Percentiles rank a stretch among this genome's conserved stretches.
These are phyloP conservation scores for Aphelenchoides besseyi DNA, from an alignment of 1,140 invertebrate genomes.

Conservation along the genomic window DNA sequence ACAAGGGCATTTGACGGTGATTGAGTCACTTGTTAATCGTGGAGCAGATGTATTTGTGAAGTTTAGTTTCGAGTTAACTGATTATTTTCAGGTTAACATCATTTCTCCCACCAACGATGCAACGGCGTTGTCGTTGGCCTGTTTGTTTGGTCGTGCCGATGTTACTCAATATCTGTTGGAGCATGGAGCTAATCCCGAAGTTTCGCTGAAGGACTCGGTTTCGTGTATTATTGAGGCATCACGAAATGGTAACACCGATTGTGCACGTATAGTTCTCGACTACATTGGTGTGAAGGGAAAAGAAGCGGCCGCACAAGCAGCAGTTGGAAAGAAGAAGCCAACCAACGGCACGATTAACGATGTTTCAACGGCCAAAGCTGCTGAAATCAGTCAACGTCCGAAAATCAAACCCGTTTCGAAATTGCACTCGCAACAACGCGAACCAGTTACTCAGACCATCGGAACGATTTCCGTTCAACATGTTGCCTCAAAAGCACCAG, in stretches of 20 bases:
- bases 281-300: constrained; percentile 73
- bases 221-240: constrained; percentile 97
- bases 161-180: constrained; percentile 85
- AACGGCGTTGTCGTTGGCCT: constrained; percentile 66
- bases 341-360: constrained; percentile 62
- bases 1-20: constrained; percentile 65
- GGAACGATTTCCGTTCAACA: neutral
- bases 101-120: constrained; percentile 65
- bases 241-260: constrained; percentile 89
- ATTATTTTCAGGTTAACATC: constrained; percentile 65
- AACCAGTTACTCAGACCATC: neutral
- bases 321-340: constrained; percentile 36
- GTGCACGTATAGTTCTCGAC: constrained; percentile 88
- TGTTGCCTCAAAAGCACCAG: neutral
- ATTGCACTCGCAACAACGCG: neutral
- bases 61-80: constrained; percentile 8
- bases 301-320: neutral
- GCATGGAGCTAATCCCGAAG: constrained; percentile 86
- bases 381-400: constrained; percentile 48
- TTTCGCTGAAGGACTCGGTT: constrained; percentile 87
- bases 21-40: constrained; percentile 65
- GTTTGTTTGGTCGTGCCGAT: constrained; percentile 82
- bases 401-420: constrained; percentile 22
- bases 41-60: constrained; percentile 60
- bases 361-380: constrained; percentile 51